These are phyloP conservation scores for Myiozetetes cayanensis DNA, from an alignment of 2,113 vertebrate species.

Conservation along the genomic window DNA sequence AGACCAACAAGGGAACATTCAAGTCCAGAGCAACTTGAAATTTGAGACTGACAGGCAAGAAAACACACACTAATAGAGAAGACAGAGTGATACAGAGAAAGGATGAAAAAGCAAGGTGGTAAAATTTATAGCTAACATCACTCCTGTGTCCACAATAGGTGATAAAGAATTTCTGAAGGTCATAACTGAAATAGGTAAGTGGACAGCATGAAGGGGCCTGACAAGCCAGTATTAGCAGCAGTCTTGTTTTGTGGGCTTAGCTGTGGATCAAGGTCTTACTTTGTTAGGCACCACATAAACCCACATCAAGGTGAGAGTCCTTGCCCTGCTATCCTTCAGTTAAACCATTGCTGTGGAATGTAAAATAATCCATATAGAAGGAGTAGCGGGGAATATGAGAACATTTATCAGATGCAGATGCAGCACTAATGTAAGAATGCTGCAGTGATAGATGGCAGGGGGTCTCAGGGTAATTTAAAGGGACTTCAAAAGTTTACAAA, in stretches of 20 bases:
- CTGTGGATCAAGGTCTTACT: conserved; percentile 45
- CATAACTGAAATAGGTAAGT: background rate
- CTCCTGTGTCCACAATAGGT: conserved; percentile 2
- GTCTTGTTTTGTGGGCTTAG: conserved; percentile 28
- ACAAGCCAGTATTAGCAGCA: conserved; percentile 11
- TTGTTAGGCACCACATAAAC: conserved; percentile 35
- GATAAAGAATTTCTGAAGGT: conserved; percentile 58
- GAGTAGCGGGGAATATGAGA: background rate
- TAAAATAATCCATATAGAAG: background rate
- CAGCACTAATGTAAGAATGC: background rate
- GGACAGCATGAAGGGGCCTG: background rate
- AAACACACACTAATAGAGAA: background rate
- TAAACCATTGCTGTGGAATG: background rate
- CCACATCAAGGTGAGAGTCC: conserved; percentile 20
- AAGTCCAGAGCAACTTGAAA: background rate
- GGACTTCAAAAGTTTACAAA: background rate
- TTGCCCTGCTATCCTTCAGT: conserved; percentile 27
- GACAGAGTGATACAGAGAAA: background rate
- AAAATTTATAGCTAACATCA: conserved; percentile 45
- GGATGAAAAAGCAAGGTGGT: background rate
- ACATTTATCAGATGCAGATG: background rate
- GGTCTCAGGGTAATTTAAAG: background rate
- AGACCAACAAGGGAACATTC: background rate
- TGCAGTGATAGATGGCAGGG: background rate
- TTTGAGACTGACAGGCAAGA: background rate